Evolutionary conservation across 2,113 vertebrate species (phyloP).

Genomic region (Bubo blakistoni): DNA sequence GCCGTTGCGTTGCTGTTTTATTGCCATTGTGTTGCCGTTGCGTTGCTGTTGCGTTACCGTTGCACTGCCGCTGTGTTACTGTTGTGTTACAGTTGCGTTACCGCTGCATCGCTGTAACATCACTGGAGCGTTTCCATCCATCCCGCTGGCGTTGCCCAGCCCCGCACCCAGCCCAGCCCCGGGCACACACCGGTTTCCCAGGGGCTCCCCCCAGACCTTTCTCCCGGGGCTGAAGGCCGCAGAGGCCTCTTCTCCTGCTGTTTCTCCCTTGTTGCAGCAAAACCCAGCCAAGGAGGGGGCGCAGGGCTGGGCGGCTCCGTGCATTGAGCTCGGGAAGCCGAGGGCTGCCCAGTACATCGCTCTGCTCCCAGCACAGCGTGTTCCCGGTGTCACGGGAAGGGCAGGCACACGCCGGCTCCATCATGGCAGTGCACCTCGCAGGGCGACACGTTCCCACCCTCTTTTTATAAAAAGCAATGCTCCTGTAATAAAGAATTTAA

Average conservation of each 20-base stretch:
- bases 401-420: not conserved
- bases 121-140: fast-evolving
- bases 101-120: fast-evolving
- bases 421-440: not conserved
- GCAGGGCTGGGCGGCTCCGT: not conserved
- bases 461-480: slow-evolving; percentile 22
- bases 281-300: fast-evolving
- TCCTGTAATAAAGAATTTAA: slow-evolving; percentile 75
- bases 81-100: fast-evolving
- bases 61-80: fast-evolving
- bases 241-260: not conserved
- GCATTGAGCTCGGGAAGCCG: fast-evolving
- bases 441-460: not conserved
- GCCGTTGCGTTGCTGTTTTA: fast-evolving
- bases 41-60: no score
- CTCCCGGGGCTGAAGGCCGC: not conserved
- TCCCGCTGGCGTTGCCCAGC: fast-evolving
- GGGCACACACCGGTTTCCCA: fast-evolving
- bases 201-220: no score
- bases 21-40: fast-evolving
- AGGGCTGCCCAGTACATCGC: fast-evolving
- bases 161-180: not conserved
- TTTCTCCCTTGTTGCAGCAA: not conserved
- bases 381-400: not conserved
- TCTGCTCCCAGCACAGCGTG: not conserved